Percentiles rank a stretch among this genome's conserved stretches.
phyloP scores from a whole-genome alignment of 2,888 invertebrate genomes.

The Thecophora atra region DNA sequence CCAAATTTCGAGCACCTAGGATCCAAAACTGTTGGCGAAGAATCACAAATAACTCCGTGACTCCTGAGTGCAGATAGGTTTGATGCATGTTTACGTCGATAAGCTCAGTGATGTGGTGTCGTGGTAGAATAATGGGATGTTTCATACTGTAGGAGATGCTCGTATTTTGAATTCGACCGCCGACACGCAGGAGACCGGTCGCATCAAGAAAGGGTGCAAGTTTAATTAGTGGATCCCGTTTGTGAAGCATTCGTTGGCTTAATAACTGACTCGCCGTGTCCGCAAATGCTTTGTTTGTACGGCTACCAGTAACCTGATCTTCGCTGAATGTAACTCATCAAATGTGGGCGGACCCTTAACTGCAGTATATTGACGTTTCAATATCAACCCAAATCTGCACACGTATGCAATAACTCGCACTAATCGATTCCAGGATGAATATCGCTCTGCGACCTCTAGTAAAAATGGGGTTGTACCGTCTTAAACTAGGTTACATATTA shows the following conservation, averaged over 20 bases:
- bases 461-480: no score
- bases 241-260: no score
- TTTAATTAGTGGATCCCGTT: conserved; percentile 14
- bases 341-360: no score
- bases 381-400: no score
- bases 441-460: no score
- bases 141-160: conserved; percentile 19
- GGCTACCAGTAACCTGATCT: background rate
- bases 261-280: no score
- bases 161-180: conserved; percentile 34
- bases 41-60: conserved; percentile 42
- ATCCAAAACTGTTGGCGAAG: conserved; percentile 43
- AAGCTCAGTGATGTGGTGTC: conserved; percentile 14
- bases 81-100: conserved; percentile 31
- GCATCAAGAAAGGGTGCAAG: conserved; percentile 38
- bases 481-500: background rate
- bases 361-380: no score
- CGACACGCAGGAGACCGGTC: conserved; percentile 28
- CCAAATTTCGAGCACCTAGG: conserved; percentile 39
- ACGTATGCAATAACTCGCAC: no score
- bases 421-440: no score
- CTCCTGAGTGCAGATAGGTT: conserved; percentile 35
- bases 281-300: no score
- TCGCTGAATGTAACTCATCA: conserved; percentile 11
- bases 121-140: background rate